Evolutionary conservation across 2,888 invertebrate species (phyloP), one percentile per base, ranked within the genome.

Genomic region (Chouioia cunea): DNA sequence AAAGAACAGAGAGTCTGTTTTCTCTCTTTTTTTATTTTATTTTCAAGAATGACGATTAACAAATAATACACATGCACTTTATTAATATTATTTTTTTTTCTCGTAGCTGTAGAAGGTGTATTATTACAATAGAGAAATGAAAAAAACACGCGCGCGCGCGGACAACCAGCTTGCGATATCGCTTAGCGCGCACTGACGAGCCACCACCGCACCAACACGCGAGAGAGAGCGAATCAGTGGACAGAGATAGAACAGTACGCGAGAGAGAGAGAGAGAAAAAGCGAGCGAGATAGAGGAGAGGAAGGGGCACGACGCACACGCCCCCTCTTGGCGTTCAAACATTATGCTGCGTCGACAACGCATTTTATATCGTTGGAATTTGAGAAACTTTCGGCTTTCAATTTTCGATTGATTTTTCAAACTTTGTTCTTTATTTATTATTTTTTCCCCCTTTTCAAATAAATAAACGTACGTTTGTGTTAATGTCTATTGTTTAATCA

Each of bases 171-270:
- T 81, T 79, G 80, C 79, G 82, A 82, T 84, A 83, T 84, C 84
- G 84, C 85, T 82, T 81, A 83, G 82, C 84, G 83, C 84, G 77
- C 80, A 84, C 84, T 84, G 84, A 68, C 83, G 79, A 78, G 79
- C 76, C 77, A 76, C 76, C 77, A n/a, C n/a, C n/a, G n/a, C 75
- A 76, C 79, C 81, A 59, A 44, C 58, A 36, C 36, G n/a, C 46
- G 63, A 48, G 63, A 57, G 58, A 47, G 27, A 69, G 50, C 22
- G 16, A 18, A 23, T 8, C 52, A 48, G 62, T 65, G 74, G 50
- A 50, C 36, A 36, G n/a, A n/a, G n/a, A n/a, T n/a, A 36, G 36
- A 36, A n/a, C n/a, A n/a, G n/a, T n/a, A n/a, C n/a, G 36, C 2
- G 27, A 48, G 27, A 16, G 36, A 22, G 47, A 36, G 6, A 36